A percentile compares a stretch with the other conserved stretches of the same genome.
Evolutionary conservation across 2,888 invertebrate species (phyloP).

Genomic region (Lasioglossum figueresi): DNA sequence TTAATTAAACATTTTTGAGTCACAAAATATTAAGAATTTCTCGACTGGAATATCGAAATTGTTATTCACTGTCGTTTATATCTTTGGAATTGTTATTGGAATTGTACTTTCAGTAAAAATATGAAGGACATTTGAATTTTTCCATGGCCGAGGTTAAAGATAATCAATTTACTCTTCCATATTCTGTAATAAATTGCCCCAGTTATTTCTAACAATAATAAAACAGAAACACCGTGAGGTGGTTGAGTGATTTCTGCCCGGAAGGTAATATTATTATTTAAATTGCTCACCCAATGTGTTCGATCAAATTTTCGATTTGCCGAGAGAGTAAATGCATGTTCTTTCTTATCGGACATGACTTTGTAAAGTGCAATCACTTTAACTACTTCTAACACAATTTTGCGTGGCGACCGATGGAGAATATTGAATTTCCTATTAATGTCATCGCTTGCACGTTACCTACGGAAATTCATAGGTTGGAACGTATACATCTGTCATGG

Average conservation of each 20-base stretch:
- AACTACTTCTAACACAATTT: constrained; percentile 39
- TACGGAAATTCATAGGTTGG: constrained; percentile 57
- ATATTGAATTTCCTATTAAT: constrained; percentile 63
- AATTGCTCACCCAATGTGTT: background rate
- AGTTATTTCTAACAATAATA: background rate
- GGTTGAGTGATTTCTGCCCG: background rate
- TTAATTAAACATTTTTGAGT: background rate
- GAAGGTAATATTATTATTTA: background rate
- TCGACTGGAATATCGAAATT: background rate
- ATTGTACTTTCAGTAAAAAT: background rate
- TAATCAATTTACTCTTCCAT: background rate
- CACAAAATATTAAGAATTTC: background rate
- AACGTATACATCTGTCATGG: constrained; percentile 60
- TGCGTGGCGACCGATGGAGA: constrained; percentile 36
- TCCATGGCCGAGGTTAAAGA: background rate
- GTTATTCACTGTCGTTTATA: background rate
- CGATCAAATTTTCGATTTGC: background rate
- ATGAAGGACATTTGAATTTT: background rate
- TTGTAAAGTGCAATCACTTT: constrained; percentile 4
- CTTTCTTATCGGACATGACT: background rate
- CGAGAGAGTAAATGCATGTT: background rate
- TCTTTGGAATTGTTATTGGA: background rate
- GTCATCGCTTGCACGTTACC: constrained; percentile 51
- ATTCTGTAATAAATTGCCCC: no score
- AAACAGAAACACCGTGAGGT: background rate